Conservation (phyloP, 2,797 vertebrate genomes). For the Garrulus glandarius region DNA sequence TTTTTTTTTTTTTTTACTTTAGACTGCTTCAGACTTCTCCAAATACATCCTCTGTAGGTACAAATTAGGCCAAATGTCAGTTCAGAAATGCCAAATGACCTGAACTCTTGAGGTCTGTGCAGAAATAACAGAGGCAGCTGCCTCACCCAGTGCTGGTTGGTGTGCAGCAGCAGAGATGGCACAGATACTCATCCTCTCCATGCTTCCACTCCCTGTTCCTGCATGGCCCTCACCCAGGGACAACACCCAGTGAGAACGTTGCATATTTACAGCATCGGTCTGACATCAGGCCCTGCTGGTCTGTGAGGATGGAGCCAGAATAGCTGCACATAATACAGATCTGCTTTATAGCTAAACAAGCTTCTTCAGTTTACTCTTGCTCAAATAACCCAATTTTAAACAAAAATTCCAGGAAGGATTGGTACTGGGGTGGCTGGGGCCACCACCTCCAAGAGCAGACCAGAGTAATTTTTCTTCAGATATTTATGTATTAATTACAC, state of each 20-base stretch:
- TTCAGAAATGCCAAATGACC: neutral
- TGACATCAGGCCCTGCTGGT: neutral
- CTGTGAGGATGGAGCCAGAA: neutral
- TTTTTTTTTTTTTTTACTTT: neutral
- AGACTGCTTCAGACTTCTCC: neutral
- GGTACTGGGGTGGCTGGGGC: neutral
- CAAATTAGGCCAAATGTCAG: neutral
- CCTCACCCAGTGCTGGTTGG: neutral
- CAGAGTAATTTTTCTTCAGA: neutral
- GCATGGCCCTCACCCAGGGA: neutral
- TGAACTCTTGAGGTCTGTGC: neutral
- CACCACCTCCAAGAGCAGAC: neutral
- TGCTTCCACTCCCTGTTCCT: neutral
- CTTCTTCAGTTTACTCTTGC: neutral
- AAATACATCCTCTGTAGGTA: neutral
- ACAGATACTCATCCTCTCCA: neutral
- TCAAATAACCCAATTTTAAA: neutral
- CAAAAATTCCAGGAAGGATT: neutral
- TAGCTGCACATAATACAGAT: neutral
- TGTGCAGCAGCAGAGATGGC: neutral
- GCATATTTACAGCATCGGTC: accelerated
- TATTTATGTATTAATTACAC: neutral
- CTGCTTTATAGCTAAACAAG: neutral
- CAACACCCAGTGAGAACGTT: accelerated
- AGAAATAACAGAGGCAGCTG: neutral